Base-by-base conservation (phyloP, 37 sponge, comb jelly and placozoan species). In the Oopsacas minuta region DNA sequence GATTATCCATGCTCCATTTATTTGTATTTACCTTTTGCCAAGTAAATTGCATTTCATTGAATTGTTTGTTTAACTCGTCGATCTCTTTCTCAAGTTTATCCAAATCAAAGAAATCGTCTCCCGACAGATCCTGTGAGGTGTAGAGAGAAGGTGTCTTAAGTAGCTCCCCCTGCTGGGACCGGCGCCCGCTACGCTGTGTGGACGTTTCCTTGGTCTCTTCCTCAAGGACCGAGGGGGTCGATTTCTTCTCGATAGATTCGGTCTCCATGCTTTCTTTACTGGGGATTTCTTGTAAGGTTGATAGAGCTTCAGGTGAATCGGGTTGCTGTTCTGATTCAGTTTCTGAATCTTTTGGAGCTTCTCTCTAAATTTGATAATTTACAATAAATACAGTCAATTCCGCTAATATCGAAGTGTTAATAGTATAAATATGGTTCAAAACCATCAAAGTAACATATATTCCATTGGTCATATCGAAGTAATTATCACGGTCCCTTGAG, bases 21-120 rank as follows among this genome's bases (percentile, higher is more conserved):
- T n/a, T n/a, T n/a, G n/a, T n/a, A n/a, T 12, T n/a, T n/a, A 61
- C 75, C 7, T 61, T 61, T n/a, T 61, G 75, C 75, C 75, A 61
- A 12, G 5, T 61, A n/a, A 20, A 61, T 12, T 61, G 75, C 75
- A 61, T 61, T 5, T 61, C 75, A 12, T 61, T 61, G 28, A 61
- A 61, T 34, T 61, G 75, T 34, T 61, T 61, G 28, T 61, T 61
- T 34, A 61, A 12, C 3, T 61, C 75, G 28, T 61, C 75, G 7
- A 61, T 61, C 30, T 61, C 75, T 34, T 61, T 10, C 20, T 10
- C 75, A 5, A 61, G 75, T 61, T 61, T 61, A 3, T 61, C 75
- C 75, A 61, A 34, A 61, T n/a, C 75, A 34, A 61, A 61, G 75
- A 61, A 61, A 12, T 61, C 75, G 75, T 61, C 75, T 34, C 75